Conservation (phyloP, 1,140 invertebrate species). For the Platorchestia sp. region DNA sequence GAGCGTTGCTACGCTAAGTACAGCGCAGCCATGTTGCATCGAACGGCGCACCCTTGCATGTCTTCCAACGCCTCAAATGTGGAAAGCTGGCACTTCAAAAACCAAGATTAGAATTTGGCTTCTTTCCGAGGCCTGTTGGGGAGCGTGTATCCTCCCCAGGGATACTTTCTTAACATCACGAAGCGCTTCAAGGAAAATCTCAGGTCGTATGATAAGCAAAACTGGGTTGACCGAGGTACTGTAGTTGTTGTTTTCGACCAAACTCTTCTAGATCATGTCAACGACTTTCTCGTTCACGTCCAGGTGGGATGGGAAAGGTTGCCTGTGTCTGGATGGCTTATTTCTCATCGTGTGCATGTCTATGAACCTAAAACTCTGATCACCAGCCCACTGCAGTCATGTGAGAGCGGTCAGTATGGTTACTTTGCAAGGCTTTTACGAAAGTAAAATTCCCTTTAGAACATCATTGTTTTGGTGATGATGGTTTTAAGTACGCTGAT, state of each 20-base stretch:
- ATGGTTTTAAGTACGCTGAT: neutral
- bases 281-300: neutral
- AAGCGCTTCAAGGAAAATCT: neutral
- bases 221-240: neutral
- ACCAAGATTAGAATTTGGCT: neutral
- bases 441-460: neutral
- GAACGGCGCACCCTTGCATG: neutral
- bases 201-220: neutral
- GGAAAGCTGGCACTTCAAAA: neutral
- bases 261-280: neutral
- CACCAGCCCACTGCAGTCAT: neutral
- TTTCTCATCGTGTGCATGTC: neutral
- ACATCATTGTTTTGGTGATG: neutral
- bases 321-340: neutral
- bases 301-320: neutral
- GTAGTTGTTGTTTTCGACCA: neutral
- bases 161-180: neutral
- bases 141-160: neutral
- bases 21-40: neutral
- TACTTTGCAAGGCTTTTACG: neutral
- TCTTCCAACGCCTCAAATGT: neutral
- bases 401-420: neutral
- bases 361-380: conserved; percentile 1
- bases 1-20: neutral
- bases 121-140: neutral